A percentile compares a stretch with the other conserved stretches of the same genome.
Conservation (phyloP, 2,113 vertebrate species). For the Caranx ignobilis region DNA sequence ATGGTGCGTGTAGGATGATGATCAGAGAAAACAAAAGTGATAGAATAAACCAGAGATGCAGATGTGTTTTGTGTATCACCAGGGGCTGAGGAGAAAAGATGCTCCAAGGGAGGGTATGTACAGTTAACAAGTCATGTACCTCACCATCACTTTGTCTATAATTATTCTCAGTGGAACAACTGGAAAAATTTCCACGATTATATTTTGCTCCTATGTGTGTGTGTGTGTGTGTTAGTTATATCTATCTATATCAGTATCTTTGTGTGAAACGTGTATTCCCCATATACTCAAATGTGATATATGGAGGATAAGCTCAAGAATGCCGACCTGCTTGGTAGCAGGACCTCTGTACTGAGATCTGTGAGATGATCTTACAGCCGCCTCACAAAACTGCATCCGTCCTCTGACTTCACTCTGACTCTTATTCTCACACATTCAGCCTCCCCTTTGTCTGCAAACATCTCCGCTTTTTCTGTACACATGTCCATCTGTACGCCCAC, state of each 20-base stretch:
- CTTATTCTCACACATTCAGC: conserved; percentile 8
- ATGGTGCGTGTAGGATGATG: neutral
- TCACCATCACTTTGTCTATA: conserved; percentile 29
- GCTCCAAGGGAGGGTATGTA: neutral
- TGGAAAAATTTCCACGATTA: conserved; percentile 25
- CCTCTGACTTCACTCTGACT: conserved; percentile 9
- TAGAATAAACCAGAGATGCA: conserved; percentile 10
- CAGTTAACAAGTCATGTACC: conserved; percentile 28
- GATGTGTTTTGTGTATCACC: conserved; percentile 31
- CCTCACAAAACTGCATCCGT: conserved; percentile 18
- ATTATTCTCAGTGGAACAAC: conserved; percentile 24
- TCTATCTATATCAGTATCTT: conserved; percentile 1
- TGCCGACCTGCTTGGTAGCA: conserved; percentile 49
- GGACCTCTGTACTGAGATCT: conserved; percentile 16
- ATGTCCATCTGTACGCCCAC: conserved; percentile 62
- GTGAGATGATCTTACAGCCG: conserved; percentile 4
- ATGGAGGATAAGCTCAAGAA: conserved; percentile 29
- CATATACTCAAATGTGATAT: conserved; percentile 45
- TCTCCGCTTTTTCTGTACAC: conserved; percentile 33
- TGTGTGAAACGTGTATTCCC: conserved; percentile 25
- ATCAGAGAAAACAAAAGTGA: conserved; percentile 4
- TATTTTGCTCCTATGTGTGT: conserved; percentile 21
- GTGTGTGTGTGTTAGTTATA: conserved; percentile 13
- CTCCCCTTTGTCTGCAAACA: conserved; percentile 27
- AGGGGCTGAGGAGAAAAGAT: neutral